Evolutionary conservation across 2,113 vertebrate genomes (phyloP).

Genomic region (Dicentrarchus labrax): DNA sequence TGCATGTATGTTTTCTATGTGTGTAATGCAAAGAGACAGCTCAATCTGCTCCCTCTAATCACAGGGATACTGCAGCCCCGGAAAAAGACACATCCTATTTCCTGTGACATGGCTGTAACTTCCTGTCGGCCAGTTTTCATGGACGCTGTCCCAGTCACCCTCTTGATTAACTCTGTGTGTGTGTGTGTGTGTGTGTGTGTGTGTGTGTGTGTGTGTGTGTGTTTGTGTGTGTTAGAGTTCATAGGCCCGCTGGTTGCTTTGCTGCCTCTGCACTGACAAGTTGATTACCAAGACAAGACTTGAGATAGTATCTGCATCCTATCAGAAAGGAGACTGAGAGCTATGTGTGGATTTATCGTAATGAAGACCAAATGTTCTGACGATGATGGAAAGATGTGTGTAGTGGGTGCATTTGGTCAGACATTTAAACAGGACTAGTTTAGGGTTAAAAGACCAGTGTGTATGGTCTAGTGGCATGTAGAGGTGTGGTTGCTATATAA

Average conservation of each 20-base stretch:
- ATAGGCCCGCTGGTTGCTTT: slow-evolving; percentile 30
- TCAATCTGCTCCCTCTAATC: slow-evolving; percentile 80
- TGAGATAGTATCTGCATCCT: slow-evolving; percentile 64
- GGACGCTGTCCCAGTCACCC: slow-evolving; percentile 49
- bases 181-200: slow-evolving; percentile 2
- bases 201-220: slow-evolving; percentile 23
- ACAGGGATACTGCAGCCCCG: slow-evolving; percentile 57
- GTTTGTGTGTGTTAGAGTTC: slow-evolving; percentile 48
- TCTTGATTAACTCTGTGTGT: slow-evolving; percentile 68
- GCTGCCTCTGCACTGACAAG: slow-evolving; percentile 53
- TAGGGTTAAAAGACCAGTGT: background rate
- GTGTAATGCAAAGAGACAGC: slow-evolving; percentile 78
- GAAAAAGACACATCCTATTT: slow-evolving; percentile 82
- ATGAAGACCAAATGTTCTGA: slow-evolving; percentile 61
- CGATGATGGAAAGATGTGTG: slow-evolving; percentile 34
- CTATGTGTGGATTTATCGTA: slow-evolving; percentile 44
- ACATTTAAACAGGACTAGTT: background rate
- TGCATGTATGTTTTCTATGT: slow-evolving; percentile 8
- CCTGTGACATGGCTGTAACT: slow-evolving; percentile 80
- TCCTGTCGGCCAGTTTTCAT: slow-evolving; percentile 75
- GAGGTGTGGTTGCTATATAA: too few relatives aligned
- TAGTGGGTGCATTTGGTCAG: slow-evolving; percentile 16
- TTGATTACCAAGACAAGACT: slow-evolving; percentile 67
- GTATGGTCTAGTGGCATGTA: too few relatives aligned
- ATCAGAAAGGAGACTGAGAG: slow-evolving; percentile 35